phyloP scores from a whole-genome alignment of 2,888 invertebrate genomes.

The Alitta virens region DNA sequence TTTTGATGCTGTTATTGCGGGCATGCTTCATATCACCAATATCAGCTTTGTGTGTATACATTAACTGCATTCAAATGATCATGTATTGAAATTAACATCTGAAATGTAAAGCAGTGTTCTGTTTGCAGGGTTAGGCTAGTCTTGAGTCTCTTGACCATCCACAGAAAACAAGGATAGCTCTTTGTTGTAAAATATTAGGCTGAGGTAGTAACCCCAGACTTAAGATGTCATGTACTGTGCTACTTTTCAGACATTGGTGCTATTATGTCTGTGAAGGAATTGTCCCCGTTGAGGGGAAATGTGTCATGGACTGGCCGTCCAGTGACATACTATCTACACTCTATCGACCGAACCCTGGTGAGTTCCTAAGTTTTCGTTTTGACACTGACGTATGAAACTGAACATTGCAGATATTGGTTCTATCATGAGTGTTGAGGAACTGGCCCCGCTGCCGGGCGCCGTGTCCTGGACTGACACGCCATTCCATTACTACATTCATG shows the following conservation, averaged over 20 bases:
- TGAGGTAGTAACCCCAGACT: not conserved
- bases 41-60: too few species aligned
- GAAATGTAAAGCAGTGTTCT: too few species aligned
- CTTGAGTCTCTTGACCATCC: too few species aligned
- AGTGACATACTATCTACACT: constrained; percentile 96
- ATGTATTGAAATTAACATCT: too few species aligned
- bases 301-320: constrained; percentile 99
- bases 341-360: constrained; percentile 83
- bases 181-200: not conserved
- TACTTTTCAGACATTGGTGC: constrained; percentile 81
- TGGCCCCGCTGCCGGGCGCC: constrained; percentile 92
- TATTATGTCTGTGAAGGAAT: constrained; percentile 96
- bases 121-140: too few species aligned
- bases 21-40: too few species aligned
- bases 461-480: constrained; percentile 99
- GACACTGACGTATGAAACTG: not conserved
- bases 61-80: too few species aligned
- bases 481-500: constrained; percentile 96
- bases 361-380: constrained; percentile 29
- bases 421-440: constrained; percentile 96
- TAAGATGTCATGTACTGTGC: not conserved
- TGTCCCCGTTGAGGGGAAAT: constrained; percentile 90
- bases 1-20: too few species aligned
- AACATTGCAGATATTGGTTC: constrained; percentile 81
- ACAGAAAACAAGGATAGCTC: not conserved